phyloP scores from a whole-genome alignment of 2,797 vertebrate genomes.

The Galago senegalensis region DNA sequence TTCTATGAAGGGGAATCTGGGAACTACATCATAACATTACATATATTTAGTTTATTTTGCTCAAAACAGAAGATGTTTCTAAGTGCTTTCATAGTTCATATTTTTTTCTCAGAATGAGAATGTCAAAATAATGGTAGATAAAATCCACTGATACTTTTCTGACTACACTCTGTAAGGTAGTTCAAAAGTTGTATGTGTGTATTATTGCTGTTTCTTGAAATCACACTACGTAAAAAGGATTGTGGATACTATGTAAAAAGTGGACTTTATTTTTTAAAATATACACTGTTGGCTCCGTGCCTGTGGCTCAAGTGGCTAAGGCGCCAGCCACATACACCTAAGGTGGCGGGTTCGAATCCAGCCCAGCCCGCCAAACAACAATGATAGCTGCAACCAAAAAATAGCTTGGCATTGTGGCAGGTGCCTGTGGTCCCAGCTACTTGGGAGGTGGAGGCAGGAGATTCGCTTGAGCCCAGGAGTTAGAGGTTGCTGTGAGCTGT shows the following conservation, averaged over 20 bases:
- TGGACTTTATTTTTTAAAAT: not conserved
- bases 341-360: too few species aligned
- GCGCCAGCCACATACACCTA: too few species aligned
- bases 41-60: not conserved
- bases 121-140: not conserved
- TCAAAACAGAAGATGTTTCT: not conserved
- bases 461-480: too few species aligned
- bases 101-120: not conserved
- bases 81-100: not conserved
- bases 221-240: not conserved
- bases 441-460: too few species aligned
- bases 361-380: too few species aligned
- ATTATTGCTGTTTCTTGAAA: constrained; percentile 27
- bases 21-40: not conserved
- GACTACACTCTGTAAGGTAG: not conserved
- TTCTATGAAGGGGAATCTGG: not conserved
- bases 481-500: too few species aligned
- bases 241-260: not conserved
- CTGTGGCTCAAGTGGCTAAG: too few species aligned
- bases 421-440: too few species aligned
- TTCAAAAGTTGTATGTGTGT: not conserved
- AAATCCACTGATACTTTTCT: not conserved
- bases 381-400: too few species aligned
- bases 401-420: too few species aligned
- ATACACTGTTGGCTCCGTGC: not conserved